Evolutionary conservation across 2,888 invertebrate genomes (phyloP), one percentile per base, ranked within the genome.

Genomic region (Leptopilina syphax): DNA sequence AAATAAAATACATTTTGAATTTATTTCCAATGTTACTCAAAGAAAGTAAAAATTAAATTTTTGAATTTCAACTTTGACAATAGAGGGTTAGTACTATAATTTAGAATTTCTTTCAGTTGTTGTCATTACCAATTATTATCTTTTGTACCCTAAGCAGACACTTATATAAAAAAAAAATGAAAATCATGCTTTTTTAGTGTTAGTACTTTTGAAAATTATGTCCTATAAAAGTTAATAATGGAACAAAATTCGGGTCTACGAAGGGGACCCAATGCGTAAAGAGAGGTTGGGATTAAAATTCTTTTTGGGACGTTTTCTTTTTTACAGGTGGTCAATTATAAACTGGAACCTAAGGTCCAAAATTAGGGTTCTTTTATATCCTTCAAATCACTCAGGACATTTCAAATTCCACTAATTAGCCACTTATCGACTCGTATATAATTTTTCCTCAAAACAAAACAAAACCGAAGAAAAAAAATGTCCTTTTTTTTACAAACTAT

Each of bases 321-420:
- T 70, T 76, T 79, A 79, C 81, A 81, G 81, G 80, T 83, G 81
- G 80, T 81, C 83, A 80, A 81, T 83, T 83, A 83, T 78, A 80
- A 34, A 81, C 68, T 76, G 79, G 77, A 68, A 76, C 78, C 77
- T 65, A 77, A 77, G 79, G 78, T 50, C 54, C 73, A 79, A 83
- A 83, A 81, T 70, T 77, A 70, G 77, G 78, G 78, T 50, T 47
- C 76, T 44, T 79, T 50, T 50, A 50, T n/a, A 68, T 66, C 77
- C 18, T 76, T 60, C 27, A 66, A 44, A 50, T 77, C 78, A 13
- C 78, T 79, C 18, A n/a, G 67, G 78, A 79, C 78, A 76, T 78
- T 73, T 47, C 54, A 78, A 77, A 66, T 78, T 80, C 44, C 66
- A 78, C 79, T 83, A 83, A 83, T 80, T 81, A 79, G 77, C 70